phyloP scores from a whole-genome alignment of 2,113 vertebrate genomes.

The Planiliza haematocheilus region DNA sequence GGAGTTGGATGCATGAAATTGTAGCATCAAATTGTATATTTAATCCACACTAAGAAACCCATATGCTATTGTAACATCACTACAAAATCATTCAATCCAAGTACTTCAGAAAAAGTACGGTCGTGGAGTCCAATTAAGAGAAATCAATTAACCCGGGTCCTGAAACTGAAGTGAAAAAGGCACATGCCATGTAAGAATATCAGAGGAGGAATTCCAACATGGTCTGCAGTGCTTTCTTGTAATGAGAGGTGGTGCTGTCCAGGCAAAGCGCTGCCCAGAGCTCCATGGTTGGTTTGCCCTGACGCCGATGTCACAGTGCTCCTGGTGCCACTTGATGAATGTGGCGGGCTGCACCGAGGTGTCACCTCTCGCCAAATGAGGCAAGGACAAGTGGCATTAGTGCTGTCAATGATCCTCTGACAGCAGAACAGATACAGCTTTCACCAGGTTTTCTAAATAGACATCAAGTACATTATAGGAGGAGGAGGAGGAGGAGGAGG shows the following conservation, averaged over 20 bases:
- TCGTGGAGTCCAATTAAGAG: too few relatives aligned
- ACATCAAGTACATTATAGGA: conserved; percentile 89
- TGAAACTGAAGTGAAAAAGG: neutral
- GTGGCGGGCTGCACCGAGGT: conserved; percentile 84
- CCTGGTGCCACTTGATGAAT: conserved; percentile 84
- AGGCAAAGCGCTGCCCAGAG: conserved; percentile 30
- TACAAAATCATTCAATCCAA: neutral
- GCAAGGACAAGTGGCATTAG: conserved; percentile 95
- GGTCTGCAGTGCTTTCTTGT: conserved; percentile 19
- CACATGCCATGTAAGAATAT: neutral
- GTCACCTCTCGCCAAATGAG: conserved; percentile 91
- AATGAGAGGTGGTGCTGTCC: conserved; percentile 22
- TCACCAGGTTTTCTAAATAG: conserved; percentile 91
- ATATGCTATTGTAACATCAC: too few relatives aligned
- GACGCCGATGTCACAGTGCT: conserved; percentile 60
- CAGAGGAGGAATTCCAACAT: conserved; percentile 33
- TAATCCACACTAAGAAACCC: neutral
- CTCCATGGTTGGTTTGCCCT: conserved; percentile 34
- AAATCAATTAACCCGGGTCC: neutral
- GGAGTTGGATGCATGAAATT: too few relatives aligned
- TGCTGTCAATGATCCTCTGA: conserved; percentile 94
- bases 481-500: conserved; percentile 22
- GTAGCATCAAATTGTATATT: neutral
- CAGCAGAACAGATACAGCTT: conserved; percentile 89
- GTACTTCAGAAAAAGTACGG: too few relatives aligned